Evolutionary conservation across 2,113 vertebrate genomes (phyloP).

Genomic region (Chloropsis hardwickii): DNA sequence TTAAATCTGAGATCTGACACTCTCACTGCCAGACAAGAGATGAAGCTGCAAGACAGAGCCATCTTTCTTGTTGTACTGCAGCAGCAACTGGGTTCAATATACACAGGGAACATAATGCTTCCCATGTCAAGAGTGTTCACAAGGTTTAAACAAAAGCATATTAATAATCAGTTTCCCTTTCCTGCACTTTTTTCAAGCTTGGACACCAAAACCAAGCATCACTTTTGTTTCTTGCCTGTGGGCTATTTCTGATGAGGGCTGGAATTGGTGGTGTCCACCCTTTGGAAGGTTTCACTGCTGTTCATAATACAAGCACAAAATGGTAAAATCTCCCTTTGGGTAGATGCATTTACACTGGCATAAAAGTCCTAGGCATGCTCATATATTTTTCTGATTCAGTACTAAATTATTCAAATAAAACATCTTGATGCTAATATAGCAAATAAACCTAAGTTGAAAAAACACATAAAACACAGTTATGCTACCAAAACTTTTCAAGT

Average conservation of each 20-base stretch:
- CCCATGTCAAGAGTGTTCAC: neutral
- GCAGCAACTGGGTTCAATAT: neutral
- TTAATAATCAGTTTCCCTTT: neutral
- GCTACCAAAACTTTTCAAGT: neutral
- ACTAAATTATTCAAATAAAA: neutral
- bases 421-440: neutral
- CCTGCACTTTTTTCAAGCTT: neutral
- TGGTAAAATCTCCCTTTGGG: neutral
- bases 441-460: neutral
- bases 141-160: neutral
- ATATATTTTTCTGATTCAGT: neutral
- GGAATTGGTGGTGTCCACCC: neutral
- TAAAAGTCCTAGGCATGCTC: neutral
- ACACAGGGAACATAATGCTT: neutral
- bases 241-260: neutral
- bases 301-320: neutral
- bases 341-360: neutral
- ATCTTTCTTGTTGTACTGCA: neutral
- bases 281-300: neutral
- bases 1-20: neutral
- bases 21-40: neutral
- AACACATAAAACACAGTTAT: neutral
- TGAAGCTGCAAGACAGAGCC: neutral
- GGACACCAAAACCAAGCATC: neutral
- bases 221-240: neutral